phyloP scores from a whole-genome alignment of 1,140 invertebrate genomes.

The Bombus vancouverensis region DNA sequence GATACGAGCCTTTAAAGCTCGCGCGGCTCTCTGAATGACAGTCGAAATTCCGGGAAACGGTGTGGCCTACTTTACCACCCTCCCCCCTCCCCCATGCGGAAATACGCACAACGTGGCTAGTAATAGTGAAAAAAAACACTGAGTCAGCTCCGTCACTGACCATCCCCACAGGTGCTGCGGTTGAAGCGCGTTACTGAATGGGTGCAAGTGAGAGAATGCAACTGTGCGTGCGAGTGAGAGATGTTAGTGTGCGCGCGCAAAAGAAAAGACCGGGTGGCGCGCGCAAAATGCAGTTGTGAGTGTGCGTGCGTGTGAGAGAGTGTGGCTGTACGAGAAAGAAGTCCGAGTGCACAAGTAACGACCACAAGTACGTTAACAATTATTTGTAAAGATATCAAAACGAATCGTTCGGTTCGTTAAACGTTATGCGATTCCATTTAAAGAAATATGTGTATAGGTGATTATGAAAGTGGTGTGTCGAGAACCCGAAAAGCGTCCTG shows the following conservation, averaged over 20 bases:
- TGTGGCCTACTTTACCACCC: neutral
- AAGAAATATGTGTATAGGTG: too few relatives aligned
- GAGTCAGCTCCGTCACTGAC: slow-evolving; percentile 3
- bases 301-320: too few relatives aligned
- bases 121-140: neutral
- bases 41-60: neutral
- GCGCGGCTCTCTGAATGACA: neutral
- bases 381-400: too few relatives aligned
- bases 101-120: neutral
- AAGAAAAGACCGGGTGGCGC: too few relatives aligned
- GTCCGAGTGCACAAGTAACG: too few relatives aligned
- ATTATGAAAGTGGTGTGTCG: too few relatives aligned
- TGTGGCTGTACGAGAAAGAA: too few relatives aligned
- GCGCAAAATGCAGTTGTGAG: too few relatives aligned
- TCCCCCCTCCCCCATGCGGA: neutral
- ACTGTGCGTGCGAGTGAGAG: neutral
- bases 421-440: too few relatives aligned
- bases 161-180: neutral
- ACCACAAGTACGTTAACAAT: too few relatives aligned
- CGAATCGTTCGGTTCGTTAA: too few relatives aligned
- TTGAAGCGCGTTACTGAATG: neutral
- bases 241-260: neutral
- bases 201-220: neutral
- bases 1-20: neutral
- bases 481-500: too few relatives aligned